A percentile compares a stretch with the other conserved stretches of the same genome.
These are phyloP conservation scores for Ferdinandea cuprea DNA, from an alignment of 2,888 invertebrate genomes.

Conservation along the genomic window DNA sequence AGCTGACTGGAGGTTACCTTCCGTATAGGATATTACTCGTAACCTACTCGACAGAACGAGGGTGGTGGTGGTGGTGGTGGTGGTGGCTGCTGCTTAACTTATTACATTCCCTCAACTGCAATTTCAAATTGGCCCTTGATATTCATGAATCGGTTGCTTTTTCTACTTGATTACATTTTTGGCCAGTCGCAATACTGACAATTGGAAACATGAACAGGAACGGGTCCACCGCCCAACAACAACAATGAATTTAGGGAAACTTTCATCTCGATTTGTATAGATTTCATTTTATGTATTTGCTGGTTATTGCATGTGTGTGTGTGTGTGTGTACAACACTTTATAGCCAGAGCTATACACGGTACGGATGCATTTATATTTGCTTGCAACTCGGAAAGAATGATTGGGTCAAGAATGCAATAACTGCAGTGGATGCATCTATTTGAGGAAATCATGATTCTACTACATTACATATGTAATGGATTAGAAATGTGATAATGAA, in stretches of 20 bases:
- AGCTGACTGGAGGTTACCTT: conserved; percentile 48
- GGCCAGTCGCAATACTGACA: conserved; percentile 44
- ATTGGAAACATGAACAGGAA: conserved; percentile 16
- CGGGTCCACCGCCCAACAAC: background rate
- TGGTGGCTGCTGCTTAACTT: conserved; percentile 57
- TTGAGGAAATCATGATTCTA: conserved; percentile 14
- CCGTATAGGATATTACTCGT: conserved; percentile 2
- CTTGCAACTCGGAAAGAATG: conserved; percentile 5
- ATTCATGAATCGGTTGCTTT: conserved; percentile 73
- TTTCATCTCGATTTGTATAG: conserved; percentile 45
- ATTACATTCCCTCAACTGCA: conserved; percentile 62
- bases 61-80: background rate
- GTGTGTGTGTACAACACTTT: background rate
- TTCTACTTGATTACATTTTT: conserved; percentile 73
- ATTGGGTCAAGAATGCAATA: conserved; percentile 10
- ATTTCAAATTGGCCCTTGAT: conserved; percentile 72
- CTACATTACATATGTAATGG: conserved; percentile 18
- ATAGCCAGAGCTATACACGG: background rate
- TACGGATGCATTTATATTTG: background rate
- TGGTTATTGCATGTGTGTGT: too few relatives aligned
- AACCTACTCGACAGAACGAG: too few relatives aligned
- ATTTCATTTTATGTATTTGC: conserved; percentile 6
- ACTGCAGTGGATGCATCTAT: conserved; percentile 19
- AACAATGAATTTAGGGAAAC: conserved; percentile 58
- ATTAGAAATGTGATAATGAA: conserved; percentile 23